phyloP scores from a whole-genome alignment of 2,113 vertebrate species.

The Nyctereutes procyonoides region DNA sequence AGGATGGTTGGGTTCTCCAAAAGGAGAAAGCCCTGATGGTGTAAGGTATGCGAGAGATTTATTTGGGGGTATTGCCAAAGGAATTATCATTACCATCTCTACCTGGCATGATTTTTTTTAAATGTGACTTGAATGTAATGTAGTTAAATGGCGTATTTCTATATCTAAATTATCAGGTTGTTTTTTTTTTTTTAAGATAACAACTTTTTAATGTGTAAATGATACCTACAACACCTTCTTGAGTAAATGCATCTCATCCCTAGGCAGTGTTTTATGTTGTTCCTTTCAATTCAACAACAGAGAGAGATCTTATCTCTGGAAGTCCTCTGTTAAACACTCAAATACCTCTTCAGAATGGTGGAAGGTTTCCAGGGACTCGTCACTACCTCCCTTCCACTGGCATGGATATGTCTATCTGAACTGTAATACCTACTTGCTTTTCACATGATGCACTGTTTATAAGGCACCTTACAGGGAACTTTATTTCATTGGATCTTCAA shows the following conservation, averaged over 20 bases:
- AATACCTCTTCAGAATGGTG: neutral
- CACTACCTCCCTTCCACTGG: neutral
- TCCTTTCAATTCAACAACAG: neutral
- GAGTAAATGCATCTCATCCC: neutral
- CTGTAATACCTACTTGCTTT: neutral
- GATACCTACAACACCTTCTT: too few relatives aligned
- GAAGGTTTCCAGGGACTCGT: neutral
- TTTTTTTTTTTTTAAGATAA: neutral
- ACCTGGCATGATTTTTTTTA: neutral
- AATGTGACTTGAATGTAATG: neutral
- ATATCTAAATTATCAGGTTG: neutral
- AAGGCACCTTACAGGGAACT: neutral
- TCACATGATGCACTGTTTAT: neutral
- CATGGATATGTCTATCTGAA: neutral
- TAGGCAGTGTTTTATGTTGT: too few relatives aligned
- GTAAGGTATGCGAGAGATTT: neutral
- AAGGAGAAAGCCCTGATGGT: neutral
- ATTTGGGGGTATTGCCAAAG: neutral
- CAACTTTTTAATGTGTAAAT: neutral
- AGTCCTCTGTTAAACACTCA: neutral
- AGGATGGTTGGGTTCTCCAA: neutral
- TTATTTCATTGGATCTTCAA: neutral
- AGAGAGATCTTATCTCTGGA: neutral
- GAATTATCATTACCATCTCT: neutral
- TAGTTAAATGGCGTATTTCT: neutral